Percentiles rank a stretch among this genome's conserved stretches.
Conservation (phyloP, 2,113 vertebrate genomes). For the Cyprinus carpio region DNA sequence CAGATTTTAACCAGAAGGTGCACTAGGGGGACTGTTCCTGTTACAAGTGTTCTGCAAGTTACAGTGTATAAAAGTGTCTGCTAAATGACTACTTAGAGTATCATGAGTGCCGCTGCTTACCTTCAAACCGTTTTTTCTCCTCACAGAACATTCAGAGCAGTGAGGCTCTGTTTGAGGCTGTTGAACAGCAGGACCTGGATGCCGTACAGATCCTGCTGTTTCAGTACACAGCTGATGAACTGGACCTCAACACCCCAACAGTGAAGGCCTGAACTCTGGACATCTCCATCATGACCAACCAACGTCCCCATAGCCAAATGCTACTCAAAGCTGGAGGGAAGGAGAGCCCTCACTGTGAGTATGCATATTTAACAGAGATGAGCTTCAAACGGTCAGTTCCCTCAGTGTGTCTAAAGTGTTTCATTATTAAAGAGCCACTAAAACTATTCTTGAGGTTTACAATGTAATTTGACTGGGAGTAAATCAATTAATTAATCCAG, state of each 20-base stretch:
- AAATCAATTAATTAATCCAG: neutral
- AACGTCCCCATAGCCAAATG: slow-evolving; percentile 88
- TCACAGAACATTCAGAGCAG: slow-evolving; percentile 87
- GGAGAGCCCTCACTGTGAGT: slow-evolving; percentile 97
- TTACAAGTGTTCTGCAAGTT: no score
- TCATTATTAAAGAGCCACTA: slow-evolving; percentile 3
- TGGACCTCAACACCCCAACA: slow-evolving; percentile 95
- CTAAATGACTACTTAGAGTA: neutral
- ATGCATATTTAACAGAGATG: neutral
- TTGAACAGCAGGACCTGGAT: slow-evolving; percentile 95
- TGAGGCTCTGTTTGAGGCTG: slow-evolving; percentile 90
- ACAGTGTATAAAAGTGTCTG: neutral
- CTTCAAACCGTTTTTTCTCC: neutral
- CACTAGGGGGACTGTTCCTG: no score
- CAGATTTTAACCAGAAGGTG: no score
- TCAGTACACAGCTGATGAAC: slow-evolving; percentile 87
- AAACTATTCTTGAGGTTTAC: neutral
- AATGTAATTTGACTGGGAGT: neutral
- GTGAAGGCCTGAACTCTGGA: slow-evolving; percentile 91
- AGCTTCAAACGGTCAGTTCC: neutral
- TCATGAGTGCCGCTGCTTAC: neutral
- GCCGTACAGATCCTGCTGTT: slow-evolving; percentile 88
- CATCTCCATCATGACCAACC: slow-evolving; percentile 93
- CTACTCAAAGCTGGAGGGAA: slow-evolving; percentile 87
- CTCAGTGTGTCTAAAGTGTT: neutral